Evolutionary conservation across 2,113 vertebrate species (phyloP), one percentile per base, ranked within the genome.

Genomic region (Seriola aureovittata): DNA sequence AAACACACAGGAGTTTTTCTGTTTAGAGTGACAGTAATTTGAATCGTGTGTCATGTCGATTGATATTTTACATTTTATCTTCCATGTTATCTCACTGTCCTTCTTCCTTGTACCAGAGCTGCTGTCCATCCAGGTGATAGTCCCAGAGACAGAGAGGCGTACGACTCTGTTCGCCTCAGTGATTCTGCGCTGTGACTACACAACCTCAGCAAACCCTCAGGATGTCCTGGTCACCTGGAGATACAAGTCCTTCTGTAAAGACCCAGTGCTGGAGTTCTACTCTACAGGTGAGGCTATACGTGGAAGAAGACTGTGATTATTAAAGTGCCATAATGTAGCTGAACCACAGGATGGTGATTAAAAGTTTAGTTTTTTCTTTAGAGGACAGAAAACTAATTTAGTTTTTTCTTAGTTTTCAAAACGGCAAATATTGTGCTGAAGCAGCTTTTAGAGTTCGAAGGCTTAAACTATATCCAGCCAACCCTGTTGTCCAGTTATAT

Each of bases 241-340:
- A 75, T 99, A 80, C 94, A 99, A 99, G 91, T 98, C 98, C 77
- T 99, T 98, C 94, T 99, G 98, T 92, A 97, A 97, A 91, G 98
- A 99, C 83, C 98, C 98, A 0, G 94, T 99, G 79, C 95, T 99
- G 87, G 97, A 99, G 48, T 99, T 96, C 91, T 97, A 97, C 83
- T 97, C 97, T 32, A 92, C 92, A 71, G 96, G 98, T 99, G 60
- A 92, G 81, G 5, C 50, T 17, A 6, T 4, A 14, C 23, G 2
- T 59, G 55, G 36, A 84, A 19, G 16, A 7, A 62, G 36, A 29
- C 1, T 0, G 5, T 7, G 42, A 12, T n/a, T 66, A 29, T 50
- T 16, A 58, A 58, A 38, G 16, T 40, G 32, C 32, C 34, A 2
- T 50, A 17, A 67, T 42, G n/a, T 17, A 16, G 32, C 29, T 29